Evolutionary conservation across 1,140 invertebrate genomes (phyloP), one percentile per base, ranked within the genome.

Genomic region (Vanessa tameamea): DNA sequence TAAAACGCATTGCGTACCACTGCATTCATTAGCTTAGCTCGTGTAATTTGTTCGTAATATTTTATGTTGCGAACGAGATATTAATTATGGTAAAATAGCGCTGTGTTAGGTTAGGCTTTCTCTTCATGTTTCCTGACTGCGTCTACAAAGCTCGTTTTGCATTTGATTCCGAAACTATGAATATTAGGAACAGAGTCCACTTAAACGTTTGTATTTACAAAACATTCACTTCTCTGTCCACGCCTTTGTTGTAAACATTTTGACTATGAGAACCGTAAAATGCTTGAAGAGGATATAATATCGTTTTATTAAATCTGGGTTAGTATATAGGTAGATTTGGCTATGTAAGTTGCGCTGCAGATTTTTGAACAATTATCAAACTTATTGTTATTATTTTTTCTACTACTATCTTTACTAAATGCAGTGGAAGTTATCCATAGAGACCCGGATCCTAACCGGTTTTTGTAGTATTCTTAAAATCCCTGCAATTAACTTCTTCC

Each of bases 31-130:
- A 61, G 57, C 23, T 37, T 7, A 61, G 57, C 31, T 47, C 57
- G 57, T 63, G 69, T 76, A 76, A 80, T 82, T 82, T 82, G 81
- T 81, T 81, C 26, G 70, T 75, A 72, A 68, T 75, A 75, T 75
- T 79, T 79, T 78, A 73, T 74, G 37, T 43, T 66, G 72, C 67
- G 55, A 55, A 80, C 67, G 59, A 69, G 69, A 78, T 81, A 77
- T 80, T 79, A 80, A 83, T 79, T 78, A 75, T 76, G 77, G 73
- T 75, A 48, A 75, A 75, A 75, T 75, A 75, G 63, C 53, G 73
- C 65, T 67, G 61, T 71, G 61, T 70, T 53, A 57, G 26, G 26
- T 31, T 31, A 53, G 23, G 68, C 73, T 75, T 71, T 75, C 73
- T 71, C 64, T 75, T 75, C 71, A 71, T 75, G 68, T 70, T 67